Evolutionary conservation across 2,113 vertebrate species (phyloP), one percentile per base, ranked within the genome.

Genomic region (human): DNA sequence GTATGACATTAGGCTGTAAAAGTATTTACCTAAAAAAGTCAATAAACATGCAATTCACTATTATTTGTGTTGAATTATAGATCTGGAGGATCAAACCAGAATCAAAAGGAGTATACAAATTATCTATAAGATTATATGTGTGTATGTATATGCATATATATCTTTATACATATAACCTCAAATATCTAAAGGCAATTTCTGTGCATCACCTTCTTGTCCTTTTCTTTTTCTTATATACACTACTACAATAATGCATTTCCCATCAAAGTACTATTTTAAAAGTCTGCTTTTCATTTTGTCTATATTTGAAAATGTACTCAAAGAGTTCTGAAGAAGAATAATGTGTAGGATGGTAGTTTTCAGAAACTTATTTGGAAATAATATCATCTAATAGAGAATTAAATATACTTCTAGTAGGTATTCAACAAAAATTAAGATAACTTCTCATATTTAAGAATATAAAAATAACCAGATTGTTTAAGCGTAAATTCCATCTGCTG

Each of bases 331-430:
- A 94, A 84, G 40, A 88, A 32, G 38, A 92, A 59, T 91, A 38
- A 87, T 85, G 66, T 73, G 59, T 90, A 38, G 76, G 59, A 66
- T 45, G 52, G 14, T 32, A 52, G 64, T 75, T 97, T 97, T 96
- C 59, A 97, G 76, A 88, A 97, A 96, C 25, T 83, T 20, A 88
- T 95, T 94, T 73, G 66, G 48, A 96, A 96, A 97, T 17, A 11
- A 93, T 82, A 59, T 92, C 14, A 72, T 52, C 22, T 83, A 94
- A 35, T 40, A 66, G 20, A 95, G 52, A 89, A 95, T 40, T 78
- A 89, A 92, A 78, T 43, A 87, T 30, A 52, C 32, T 93, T 97
- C 80, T 61, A 61, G 13, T 94, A 94, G 59, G 14, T 68, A 88
- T 59, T 48, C 38, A 8, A 84, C 61, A 79, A 97, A 40, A 78